Percentiles rank a stretch among this genome's conserved stretches.
These are phyloP conservation scores for Leptopilina boulardi DNA, from an alignment of 1,140 invertebrate genomes.

Conservation along the genomic window DNA sequence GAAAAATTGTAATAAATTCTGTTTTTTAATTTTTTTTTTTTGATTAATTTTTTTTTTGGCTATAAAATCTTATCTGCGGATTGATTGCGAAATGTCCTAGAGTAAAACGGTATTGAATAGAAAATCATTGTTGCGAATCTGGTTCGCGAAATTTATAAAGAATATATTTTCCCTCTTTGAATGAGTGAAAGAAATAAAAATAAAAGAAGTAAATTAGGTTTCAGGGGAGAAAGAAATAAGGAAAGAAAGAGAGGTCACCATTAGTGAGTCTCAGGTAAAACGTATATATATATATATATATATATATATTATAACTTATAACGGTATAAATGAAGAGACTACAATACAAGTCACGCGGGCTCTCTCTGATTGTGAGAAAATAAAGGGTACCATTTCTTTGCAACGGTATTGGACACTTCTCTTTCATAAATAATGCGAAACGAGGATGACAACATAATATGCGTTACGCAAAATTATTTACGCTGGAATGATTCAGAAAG, in stretches of 20 bases:
- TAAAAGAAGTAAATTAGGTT: conserved; percentile 5
- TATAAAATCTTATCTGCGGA: too few relatives aligned
- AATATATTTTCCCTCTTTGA: too few relatives aligned
- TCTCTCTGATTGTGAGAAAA: not conserved
- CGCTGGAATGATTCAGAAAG: conserved; percentile 12
- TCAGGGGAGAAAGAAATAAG: too few relatives aligned
- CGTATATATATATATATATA: not conserved
- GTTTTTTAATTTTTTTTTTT: too few relatives aligned
- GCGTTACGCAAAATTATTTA: conserved; percentile 1
- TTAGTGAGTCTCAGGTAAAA: not conserved
- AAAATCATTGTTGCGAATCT: not conserved
- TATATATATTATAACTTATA: too few relatives aligned
- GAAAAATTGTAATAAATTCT: too few relatives aligned
- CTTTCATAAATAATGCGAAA: conserved; percentile 18
- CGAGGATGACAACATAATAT: conserved; percentile 16
- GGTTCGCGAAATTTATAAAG: not conserved
- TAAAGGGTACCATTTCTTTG: conserved; percentile 17
- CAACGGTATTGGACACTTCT: conserved; percentile 7
- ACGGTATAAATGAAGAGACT: conserved; percentile 14
- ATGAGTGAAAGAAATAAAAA: not conserved
- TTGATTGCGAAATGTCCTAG: not conserved
- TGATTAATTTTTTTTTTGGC: too few relatives aligned
- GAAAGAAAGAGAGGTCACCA: conserved; percentile 9
- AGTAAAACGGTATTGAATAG: not conserved
- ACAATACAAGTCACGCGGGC: conserved; percentile 12